Evolutionary conservation across 2,888 invertebrate species (phyloP), one percentile per base, ranked within the genome.

Genomic region (Apocheima hispidaria): DNA sequence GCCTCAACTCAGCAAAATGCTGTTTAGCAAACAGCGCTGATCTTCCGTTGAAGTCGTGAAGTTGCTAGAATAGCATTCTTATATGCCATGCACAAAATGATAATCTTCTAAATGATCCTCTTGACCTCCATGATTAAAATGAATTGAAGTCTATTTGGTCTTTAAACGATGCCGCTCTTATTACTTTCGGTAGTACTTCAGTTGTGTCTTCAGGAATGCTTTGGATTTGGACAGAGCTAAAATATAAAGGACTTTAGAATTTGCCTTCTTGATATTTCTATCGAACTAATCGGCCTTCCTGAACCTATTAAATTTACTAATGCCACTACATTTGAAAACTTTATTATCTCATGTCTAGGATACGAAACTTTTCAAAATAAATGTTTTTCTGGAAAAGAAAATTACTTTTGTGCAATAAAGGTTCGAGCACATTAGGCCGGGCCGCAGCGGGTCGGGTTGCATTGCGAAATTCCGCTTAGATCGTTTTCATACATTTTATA

Each of bases 61-160:
- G n/a, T n/a, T n/a, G 6, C 28, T 2, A 28, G 9, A 28, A 9
- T 28, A 28, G 6, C 10, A 9, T 9, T 2, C 28, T 3, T 23
- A 14, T 33, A 26, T 14, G 26, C 50, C 40, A 30, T 14, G 51
- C 40, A 40, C 28, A 40, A 51, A 51, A 51, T 26, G 40, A 51
- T 51, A 51, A 51, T 51, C 51, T 40, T 9, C 49, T 20, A 41
- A 26, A 43, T 57, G 36, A 41, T 44, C 50, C 26, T 36, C 41
- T 57, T 57, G 50, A 57, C 57, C 57, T 51, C 14, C 35, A 16
- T 44, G 26, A 57, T 57, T 51, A 36, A 57, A 43, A 51, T 51
- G 43, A 51, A 57, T 57, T 50, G 57, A 44, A 28, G 18, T 26
- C 50, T 51, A 51, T 57, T 57, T 57, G 36, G 43, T n/a, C 21